Percentiles rank a stretch among this genome's conserved stretches.
These are phyloP conservation scores for Aricia agestis DNA, from an alignment of 1,140 invertebrate species.

Conservation along the genomic window DNA sequence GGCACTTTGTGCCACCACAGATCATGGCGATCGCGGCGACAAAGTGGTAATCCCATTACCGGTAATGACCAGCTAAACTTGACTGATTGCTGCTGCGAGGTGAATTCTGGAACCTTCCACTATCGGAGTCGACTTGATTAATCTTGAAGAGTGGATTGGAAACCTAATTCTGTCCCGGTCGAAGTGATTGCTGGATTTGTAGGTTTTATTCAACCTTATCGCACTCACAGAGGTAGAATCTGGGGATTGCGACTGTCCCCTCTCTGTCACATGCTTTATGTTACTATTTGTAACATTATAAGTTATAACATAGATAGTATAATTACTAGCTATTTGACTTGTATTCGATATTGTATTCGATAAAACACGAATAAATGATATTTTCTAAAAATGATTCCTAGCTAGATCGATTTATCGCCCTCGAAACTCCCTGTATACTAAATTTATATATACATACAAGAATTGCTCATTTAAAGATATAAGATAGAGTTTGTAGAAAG, in stretches of 20 bases:
- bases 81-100: slow-evolving; percentile 8
- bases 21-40: not conserved
- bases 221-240: not conserved
- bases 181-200: slow-evolving; percentile 5
- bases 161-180: slow-evolving; percentile 6
- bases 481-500: too few species aligned
- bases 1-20: not conserved
- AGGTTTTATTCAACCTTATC: not conserved
- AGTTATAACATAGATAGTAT: too few species aligned
- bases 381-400: too few species aligned
- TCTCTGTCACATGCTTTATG: too few species aligned
- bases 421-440: too few species aligned
- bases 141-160: not conserved
- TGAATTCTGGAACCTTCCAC: not conserved
- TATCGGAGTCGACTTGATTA: slow-evolving; percentile 7
- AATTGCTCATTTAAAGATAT: too few species aligned
- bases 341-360: too few species aligned
- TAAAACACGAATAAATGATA: too few species aligned
- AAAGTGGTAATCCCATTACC: slow-evolving; percentile 4
- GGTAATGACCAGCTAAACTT: not conserved
- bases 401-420: too few species aligned
- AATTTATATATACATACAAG: too few species aligned
- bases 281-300: too few species aligned
- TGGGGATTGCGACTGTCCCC: not conserved
- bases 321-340: too few species aligned